Base-by-base conservation (phyloP, 30 jellyfish, hydroid and myxozoan species). In the Sanderia malayensis region DNA sequence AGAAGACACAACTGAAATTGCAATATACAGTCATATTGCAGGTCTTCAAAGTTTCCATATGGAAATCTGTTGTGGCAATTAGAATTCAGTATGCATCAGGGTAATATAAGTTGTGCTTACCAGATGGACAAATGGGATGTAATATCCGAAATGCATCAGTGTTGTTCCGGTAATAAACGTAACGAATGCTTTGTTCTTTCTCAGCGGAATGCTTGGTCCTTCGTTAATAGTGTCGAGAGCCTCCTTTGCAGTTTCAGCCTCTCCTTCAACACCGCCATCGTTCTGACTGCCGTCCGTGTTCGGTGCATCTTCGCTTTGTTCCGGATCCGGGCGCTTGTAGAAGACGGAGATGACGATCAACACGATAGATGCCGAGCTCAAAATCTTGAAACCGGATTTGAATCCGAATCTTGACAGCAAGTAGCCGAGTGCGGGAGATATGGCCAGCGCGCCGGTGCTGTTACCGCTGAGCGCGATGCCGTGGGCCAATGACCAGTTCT, bases 401-500 rank as follows among this genome's bases (percentile, higher is more conserved):
- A 59, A 80, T 2, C 97, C 97, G 34, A 57, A 70, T 0, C 55
- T 70, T 17, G 77, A 22, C 32, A 88, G 78, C 25, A 81, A 18
- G 32, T 28, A 46, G 47, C 77, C 95, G 46, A 78, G 61, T 45
- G 73, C 60, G 15, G 97, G 97, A 18, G 97, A 87, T 33, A 88
- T 52, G 7, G 91, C 95, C 67, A 88, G 64, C 4, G 94, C 97
- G 2, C 97, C 97, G 46, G 83, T 52, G 60, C 97, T 93, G 76
- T 81, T 81, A 22, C 97, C 97, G 23, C 91, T 74, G 20, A 81
- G 61, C 8, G 95, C 97, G n/a, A 88, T 73, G 53, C 97, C 97
- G 80, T 88, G 94, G 21, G 97, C 97, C 44, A 80, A 33, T 9
- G 94, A 73, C 95, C 94, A 88, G 68, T 88, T 80, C 72, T 60